Base-by-base conservation (phyloP, 2,797 vertebrate species). In the Pangasius krempfi region DNA sequence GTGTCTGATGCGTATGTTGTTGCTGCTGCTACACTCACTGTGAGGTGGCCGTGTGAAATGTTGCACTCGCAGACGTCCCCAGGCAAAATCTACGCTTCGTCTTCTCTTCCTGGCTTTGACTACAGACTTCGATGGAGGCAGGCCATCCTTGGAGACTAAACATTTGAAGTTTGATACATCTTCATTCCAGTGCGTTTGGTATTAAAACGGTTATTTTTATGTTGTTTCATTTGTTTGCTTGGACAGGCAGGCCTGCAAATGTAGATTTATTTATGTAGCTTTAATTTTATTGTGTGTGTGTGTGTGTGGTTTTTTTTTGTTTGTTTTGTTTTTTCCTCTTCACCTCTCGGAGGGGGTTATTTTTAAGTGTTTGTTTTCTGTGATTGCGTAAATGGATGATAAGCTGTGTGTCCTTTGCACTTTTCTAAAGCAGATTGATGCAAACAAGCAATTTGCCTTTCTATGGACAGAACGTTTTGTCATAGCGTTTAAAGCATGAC, bases 221-320 rank as follows among this genome's bases (percentile, higher is more conserved):
- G 93, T 94, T 94, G 78, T 89, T 87, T 86, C 20, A 22, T 73
- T 78, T 5, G 88, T 92, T 93, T 95, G 93, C 95, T 92, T 95
- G 87, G 90, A 94, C 96, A 96, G 96, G 96, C 96, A 95, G 96
- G 96, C 95, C 96, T 97, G 96, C 94, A 95, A 91, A 95, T 92
- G 91, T 93, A 89, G 88, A 94, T 92, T 94, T 94, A 96, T 94
- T 96, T 96, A 96, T 96, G 92, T 93, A 89, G 89, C 86, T 92
- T 90, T 86, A 86, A 72, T 91, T 92, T 88, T 80, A 89, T 89
- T 91, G 70, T 72, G 52, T 92, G 4, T 47, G 25, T 44, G 7
- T n/a, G n/a, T n/a, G n/a, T n/a, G n/a, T n/a, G n/a, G n/a, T 56
- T 16, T 4, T 27, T 2, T 22, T 18, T 33, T 8, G 4, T n/a